These are phyloP conservation scores for Xestia rhomboidea DNA, from an alignment of 2,888 invertebrate genomes.

Conservation along the genomic window DNA sequence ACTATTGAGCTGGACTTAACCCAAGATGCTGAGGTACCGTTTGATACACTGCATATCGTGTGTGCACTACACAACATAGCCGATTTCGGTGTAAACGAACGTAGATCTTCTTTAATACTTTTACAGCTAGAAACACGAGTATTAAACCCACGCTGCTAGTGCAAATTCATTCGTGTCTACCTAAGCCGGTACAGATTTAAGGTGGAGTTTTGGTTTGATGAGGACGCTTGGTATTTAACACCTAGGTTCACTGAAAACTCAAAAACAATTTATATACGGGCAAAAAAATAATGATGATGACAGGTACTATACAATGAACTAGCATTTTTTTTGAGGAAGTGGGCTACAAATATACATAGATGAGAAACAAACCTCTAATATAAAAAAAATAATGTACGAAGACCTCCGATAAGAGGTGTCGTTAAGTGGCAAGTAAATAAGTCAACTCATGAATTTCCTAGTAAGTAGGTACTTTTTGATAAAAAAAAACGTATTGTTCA, in stretches of 20 bases:
- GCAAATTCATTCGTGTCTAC: neutral
- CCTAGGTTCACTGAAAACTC: neutral
- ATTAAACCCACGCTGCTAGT: neutral
- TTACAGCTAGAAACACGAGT: neutral
- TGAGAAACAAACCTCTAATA: neutral
- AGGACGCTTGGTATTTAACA: neutral
- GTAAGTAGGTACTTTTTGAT: neutral
- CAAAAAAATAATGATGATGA: neutral
- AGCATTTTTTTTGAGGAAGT: neutral
- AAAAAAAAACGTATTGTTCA: conserved; percentile 14
- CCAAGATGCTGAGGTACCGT: conserved; percentile 31
- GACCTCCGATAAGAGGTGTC: neutral
- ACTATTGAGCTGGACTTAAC: conserved; percentile 21
- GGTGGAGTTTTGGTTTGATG: neutral
- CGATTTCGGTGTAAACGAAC: neutral
- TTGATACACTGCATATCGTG: conserved; percentile 6
- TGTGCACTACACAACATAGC: conserved; percentile 5
- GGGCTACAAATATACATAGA: neutral
- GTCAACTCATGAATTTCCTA: neutral
- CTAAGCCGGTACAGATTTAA: neutral
- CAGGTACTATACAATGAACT: neutral
- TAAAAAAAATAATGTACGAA: neutral
- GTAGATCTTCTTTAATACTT: neutral
- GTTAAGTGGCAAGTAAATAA: conserved; percentile 35
- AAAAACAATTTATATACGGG: neutral